Conservation (phyloP, 1,140 invertebrate genomes). For the Dreissena rostriformis region DNA sequence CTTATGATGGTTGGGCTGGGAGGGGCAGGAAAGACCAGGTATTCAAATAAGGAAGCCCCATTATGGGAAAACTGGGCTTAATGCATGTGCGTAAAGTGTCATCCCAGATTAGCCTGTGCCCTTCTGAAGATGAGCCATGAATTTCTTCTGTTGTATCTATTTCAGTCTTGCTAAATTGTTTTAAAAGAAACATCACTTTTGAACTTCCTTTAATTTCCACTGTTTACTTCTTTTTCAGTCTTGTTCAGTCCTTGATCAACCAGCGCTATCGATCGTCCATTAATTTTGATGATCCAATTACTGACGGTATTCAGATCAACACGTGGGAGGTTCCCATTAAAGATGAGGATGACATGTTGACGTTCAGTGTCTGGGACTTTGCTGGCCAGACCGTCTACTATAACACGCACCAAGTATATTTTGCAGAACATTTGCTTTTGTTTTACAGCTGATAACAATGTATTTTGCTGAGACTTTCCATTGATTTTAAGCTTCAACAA, state of each 20-base stretch:
- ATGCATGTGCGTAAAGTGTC: no score
- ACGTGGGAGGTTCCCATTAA: conserved; percentile 70
- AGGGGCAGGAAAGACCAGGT: conserved; percentile 81
- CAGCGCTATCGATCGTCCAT: conserved; percentile 53
- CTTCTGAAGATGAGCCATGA: no score
- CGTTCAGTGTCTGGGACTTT: conserved; percentile 80
- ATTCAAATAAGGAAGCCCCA: background rate
- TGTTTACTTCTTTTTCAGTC: conserved; percentile 47
- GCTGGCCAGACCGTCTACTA: conserved; percentile 81
- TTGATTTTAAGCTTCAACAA: no score
- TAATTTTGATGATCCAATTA: conserved; percentile 73
- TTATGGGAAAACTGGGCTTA: no score
- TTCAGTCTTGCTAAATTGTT: no score
- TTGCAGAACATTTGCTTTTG: no score
- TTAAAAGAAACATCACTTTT: no score
- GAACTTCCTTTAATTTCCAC: no score
- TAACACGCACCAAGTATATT: conserved; percentile 80
- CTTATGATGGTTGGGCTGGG: conserved; percentile 80
- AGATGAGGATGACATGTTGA: conserved; percentile 57
- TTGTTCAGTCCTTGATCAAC: conserved; percentile 71
- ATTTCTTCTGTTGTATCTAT: no score
- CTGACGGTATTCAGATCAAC: conserved; percentile 79
- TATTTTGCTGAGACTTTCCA: no score
- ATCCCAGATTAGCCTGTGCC: no score
- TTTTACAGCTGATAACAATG: background rate